phyloP scores from a whole-genome alignment of 2,888 invertebrate species.

The Cantharis rustica region DNA sequence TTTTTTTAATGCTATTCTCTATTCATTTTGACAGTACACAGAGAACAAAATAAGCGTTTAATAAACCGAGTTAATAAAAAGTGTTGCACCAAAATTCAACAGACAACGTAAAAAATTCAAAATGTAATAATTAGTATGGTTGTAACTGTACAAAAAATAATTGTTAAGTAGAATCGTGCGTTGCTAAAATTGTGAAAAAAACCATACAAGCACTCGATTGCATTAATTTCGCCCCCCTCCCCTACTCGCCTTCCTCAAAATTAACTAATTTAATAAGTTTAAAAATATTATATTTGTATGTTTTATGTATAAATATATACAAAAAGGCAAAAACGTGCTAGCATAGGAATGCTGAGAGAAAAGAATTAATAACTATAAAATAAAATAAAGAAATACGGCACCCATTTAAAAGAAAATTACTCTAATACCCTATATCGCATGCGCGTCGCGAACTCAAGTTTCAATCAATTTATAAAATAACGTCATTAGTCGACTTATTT shows the following conservation, averaged over 20 bases:
- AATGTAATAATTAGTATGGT: neutral
- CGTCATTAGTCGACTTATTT: neutral
- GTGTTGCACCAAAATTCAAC: neutral
- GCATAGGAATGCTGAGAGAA: slow-evolving; percentile 22
- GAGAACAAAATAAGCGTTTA: neutral
- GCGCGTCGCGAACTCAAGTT: neutral
- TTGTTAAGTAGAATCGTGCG: slow-evolving; percentile 3
- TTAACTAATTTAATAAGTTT: neutral
- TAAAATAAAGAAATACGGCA: neutral
- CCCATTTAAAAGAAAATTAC: neutral
- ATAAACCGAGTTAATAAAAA: neutral
- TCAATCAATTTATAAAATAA: neutral
- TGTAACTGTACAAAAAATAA: neutral
- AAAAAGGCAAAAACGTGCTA: slow-evolving; percentile 6
- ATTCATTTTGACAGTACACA: neutral
- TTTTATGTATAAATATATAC: slow-evolving; percentile 1
- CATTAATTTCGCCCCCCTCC: neutral
- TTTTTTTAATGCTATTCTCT: neutral
- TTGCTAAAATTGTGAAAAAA: neutral
- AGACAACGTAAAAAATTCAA: neutral
- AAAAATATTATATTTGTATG: neutral
- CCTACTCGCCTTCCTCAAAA: neutral
- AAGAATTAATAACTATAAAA: slow-evolving; percentile 3
- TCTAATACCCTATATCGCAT: neutral
- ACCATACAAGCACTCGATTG: neutral